These are phyloP conservation scores for Pachliopta kotzebuea DNA, from an alignment of 2,888 invertebrate genomes.

Conservation along the genomic window DNA sequence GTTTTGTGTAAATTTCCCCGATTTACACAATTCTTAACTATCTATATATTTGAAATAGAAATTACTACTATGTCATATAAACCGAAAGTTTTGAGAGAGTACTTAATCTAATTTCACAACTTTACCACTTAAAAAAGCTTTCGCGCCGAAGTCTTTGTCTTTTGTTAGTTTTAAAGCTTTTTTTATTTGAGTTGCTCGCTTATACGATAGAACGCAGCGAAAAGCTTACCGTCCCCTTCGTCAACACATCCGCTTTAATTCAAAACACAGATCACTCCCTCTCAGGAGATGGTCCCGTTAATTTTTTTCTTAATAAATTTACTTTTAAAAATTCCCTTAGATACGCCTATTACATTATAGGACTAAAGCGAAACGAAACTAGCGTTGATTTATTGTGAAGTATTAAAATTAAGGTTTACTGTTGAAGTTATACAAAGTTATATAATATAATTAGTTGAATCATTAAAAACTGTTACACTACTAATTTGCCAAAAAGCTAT, in stretches of 20 bases:
- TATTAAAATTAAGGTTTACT: conserved; percentile 48
- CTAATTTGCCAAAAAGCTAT: conserved; percentile 70
- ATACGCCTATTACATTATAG: conserved; percentile 47
- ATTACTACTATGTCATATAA: conserved; percentile 35
- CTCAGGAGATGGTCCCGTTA: conserved; percentile 74
- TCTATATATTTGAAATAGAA: conserved; percentile 48
- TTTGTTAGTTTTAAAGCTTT: conserved; percentile 52
- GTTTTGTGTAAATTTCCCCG: conserved; percentile 76
- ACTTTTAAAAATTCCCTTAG: conserved; percentile 50
- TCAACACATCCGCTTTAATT: conserved; percentile 45
- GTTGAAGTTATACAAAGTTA: conserved; percentile 46
- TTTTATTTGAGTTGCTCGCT: conserved; percentile 56
- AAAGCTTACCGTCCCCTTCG: conserved; percentile 52
- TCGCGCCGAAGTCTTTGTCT: conserved; percentile 49
- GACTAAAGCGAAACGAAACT: conserved; percentile 65
- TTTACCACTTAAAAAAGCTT: conserved; percentile 51
- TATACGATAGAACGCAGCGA: conserved; percentile 52
- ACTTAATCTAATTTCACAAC: conserved; percentile 65
- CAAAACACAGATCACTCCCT: conserved; percentile 64
- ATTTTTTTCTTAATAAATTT: conserved; percentile 44
- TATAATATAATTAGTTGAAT: conserved; percentile 51
- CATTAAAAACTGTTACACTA: conserved; percentile 58
- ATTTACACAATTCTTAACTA: conserved; percentile 61
- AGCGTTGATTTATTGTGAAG: conserved; percentile 56
- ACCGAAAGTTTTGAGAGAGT: conserved; percentile 38